Base-by-base conservation (phyloP, 2,888 invertebrate species). In the Drosophila flavopinicola region DNA sequence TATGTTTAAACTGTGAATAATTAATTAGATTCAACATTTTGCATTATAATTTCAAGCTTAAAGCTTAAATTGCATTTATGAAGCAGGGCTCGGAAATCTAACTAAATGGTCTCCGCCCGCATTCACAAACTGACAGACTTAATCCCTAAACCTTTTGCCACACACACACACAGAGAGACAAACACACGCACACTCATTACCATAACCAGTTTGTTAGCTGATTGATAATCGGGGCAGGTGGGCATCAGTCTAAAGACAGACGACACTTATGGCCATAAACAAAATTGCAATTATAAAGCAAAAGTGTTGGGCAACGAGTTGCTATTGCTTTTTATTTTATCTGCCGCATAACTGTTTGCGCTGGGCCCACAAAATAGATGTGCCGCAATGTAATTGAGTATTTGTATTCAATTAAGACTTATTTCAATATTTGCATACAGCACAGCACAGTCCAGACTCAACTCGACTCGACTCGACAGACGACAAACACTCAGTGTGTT, bases 371-470 rank as follows among this genome's bases (percentile, higher is more conserved):
- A 87, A 85, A 87, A 85, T 75, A 83, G 87, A 82, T 82, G 83
- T 83, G 79, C 87, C 87, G 80, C 80, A 82, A 75, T 85, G 89
- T 87, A 88, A 89, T 88, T 86, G 88, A 88, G 89, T 87, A 86
- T 86, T 90, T 89, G 88, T 87, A 90, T 90, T 90, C 89, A 89
- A 89, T 89, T 89, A 89, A 89, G 88, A 88, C 83, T 83, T 84
- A 88, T 87, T 84, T 79, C 88, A 89, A 89, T 90, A 90, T 89
- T 89, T 89, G 79, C 88, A 82, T 88, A 76, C 82, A 83, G 83
- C 68, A 52, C 38, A 52, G 41, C 57, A 41, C 63, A 67, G 69
- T 17, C 61, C 61, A 68, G 60, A 78, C 66, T n/a, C n/a, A n/a
- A 68, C 58, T 65, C 68, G 56, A 66, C 65, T 66, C 67, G 57